Percentiles rank a stretch among this genome's conserved stretches.
These are phyloP conservation scores for Lasioglossum leucozonium DNA, from an alignment of 2,888 invertebrate genomes.

Conservation along the genomic window DNA sequence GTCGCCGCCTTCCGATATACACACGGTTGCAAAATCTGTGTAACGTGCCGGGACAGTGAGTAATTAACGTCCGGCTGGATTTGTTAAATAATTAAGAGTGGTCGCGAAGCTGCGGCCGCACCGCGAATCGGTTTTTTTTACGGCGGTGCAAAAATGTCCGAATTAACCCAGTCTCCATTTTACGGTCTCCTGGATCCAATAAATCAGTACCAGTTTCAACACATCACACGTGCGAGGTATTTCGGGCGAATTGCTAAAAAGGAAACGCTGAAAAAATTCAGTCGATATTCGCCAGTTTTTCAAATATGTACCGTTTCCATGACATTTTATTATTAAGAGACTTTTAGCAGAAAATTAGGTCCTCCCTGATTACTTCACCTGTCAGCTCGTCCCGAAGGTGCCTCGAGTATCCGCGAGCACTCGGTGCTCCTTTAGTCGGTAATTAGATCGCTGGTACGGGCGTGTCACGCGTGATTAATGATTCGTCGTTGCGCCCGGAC, in stretches of 20 bases:
- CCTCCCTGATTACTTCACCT: slow-evolving; percentile 24
- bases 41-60: slow-evolving; percentile 46
- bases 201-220: not conserved
- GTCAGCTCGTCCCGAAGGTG: slow-evolving; percentile 29
- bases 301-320: not conserved
- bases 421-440: slow-evolving; percentile 59
- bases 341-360: not conserved
- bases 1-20: slow-evolving; percentile 1
- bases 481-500: slow-evolving; percentile 61
- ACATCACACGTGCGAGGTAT: not conserved
- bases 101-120: slow-evolving; percentile 16
- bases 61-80: slow-evolving; percentile 52
- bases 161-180: not conserved
- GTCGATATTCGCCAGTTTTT: not conserved
- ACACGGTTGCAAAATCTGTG: slow-evolving; percentile 19
- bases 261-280: not conserved
- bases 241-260: not conserved
- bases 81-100: slow-evolving; percentile 63
- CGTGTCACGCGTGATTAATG: slow-evolving; percentile 75
- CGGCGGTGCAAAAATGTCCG: slow-evolving; percentile 12
- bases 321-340: not conserved
- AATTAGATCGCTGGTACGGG: slow-evolving; percentile 74
- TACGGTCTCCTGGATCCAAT: not conserved
- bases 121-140: slow-evolving; percentile 53
- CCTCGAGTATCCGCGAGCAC: slow-evolving; percentile 3